A percentile compares a stretch with the other conserved stretches of the same genome.
Conservation (phyloP, 2,113 vertebrate species). For the Alces alces region DNA sequence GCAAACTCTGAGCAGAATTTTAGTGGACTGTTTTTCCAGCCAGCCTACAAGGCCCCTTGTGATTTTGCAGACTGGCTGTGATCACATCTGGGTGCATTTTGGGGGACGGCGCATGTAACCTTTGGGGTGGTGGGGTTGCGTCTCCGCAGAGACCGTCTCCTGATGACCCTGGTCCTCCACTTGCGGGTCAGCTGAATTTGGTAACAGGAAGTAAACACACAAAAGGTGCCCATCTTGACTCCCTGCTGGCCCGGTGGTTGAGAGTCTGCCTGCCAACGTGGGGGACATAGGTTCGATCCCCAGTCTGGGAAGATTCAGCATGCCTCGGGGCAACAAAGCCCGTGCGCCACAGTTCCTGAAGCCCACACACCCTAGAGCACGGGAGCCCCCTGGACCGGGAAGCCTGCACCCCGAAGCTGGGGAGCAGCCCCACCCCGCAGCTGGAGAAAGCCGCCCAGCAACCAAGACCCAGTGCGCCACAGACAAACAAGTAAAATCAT, state of each 20-base stretch:
- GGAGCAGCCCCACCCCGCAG: too few species aligned
- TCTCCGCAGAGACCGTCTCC: neutral
- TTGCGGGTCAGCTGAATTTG: neutral
- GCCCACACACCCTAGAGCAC: rapidly evolving
- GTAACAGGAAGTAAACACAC: neutral
- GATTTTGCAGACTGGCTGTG: neutral
- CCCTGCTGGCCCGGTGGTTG: neutral
- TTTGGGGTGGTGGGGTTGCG: neutral
- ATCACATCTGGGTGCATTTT: neutral
- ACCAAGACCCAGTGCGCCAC: rapidly evolving
- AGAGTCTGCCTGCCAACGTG: neutral
- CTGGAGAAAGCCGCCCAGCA: neutral
- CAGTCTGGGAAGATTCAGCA: neutral
- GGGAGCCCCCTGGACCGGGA: neutral
- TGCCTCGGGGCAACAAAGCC: neutral
- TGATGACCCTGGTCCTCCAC: neutral
- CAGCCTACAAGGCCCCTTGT: neutral
- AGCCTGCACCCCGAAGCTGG: neutral
- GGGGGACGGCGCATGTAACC: neutral
- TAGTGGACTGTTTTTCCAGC: neutral
- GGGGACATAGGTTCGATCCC: neutral
- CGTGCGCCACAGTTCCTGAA: too few species aligned
- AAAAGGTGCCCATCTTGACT: neutral
- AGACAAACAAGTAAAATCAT: rapidly evolving
- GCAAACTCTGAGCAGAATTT: neutral